Percentiles rank a stretch among this genome's conserved stretches.
These are phyloP conservation scores for Corydoras maculifer DNA, from an alignment of 2,113 vertebrate genomes.

Conservation along the genomic window DNA sequence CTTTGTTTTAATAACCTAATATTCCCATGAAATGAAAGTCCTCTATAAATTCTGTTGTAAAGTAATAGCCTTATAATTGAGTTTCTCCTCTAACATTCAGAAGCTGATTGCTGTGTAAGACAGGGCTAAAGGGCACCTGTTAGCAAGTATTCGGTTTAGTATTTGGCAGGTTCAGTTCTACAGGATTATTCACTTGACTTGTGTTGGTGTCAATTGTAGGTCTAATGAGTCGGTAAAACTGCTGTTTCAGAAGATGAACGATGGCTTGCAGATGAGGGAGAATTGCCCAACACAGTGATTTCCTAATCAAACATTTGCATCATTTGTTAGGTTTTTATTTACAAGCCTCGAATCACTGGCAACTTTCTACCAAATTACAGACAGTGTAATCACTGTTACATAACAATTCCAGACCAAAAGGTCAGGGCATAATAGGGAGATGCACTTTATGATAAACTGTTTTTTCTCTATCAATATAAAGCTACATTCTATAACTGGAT, in stretches of 20 bases:
- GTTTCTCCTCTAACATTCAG: slow-evolving; percentile 6
- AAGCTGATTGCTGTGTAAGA: slow-evolving; percentile 22
- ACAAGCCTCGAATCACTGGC: neutral
- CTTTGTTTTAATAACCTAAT: slow-evolving; percentile 13
- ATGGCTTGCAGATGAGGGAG: slow-evolving; percentile 31
- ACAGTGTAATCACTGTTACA: neutral
- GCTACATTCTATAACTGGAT: too few species aligned
- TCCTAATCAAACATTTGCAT: slow-evolving; percentile 5
- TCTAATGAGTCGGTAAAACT: neutral
- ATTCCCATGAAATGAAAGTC: neutral
- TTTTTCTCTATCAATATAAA: too few species aligned
- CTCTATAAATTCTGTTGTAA: neutral
- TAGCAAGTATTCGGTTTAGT: neutral
- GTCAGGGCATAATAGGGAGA: too few species aligned
- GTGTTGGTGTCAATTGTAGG: too few species aligned
- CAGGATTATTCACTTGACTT: too few species aligned
- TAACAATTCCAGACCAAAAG: too few species aligned
- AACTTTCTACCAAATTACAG: neutral
- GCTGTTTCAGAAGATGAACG: neutral
- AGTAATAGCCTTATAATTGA: slow-evolving; percentile 15
- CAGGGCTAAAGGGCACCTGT: slow-evolving; percentile 30
- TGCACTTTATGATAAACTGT: too few species aligned
- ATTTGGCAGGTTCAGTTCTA: too few species aligned
- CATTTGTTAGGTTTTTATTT: slow-evolving; percentile 24
- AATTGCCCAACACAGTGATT: neutral